Base-by-base conservation (phyloP, 2,113 vertebrate genomes). In the Festucalex cinctus region DNA sequence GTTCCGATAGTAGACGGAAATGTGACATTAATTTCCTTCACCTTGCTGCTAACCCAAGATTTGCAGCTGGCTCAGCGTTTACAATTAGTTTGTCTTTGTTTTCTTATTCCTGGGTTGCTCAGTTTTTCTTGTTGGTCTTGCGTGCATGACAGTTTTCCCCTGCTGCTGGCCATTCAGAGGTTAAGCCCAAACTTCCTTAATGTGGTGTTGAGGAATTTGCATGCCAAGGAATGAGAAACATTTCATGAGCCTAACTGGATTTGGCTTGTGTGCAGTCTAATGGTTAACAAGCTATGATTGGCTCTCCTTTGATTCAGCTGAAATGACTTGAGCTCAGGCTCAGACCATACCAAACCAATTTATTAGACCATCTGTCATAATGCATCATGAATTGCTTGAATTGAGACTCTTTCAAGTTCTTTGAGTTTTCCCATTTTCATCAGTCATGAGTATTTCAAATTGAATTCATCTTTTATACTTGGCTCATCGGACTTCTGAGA, bases 171-270 rank as follows among this genome's bases (percentile, higher is more conserved):
- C 63, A 68, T 53, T 60, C 58, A 49, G 63, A 75, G 76, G 73
- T 74, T 76, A 83, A 81, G 64, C 65, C 69, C 16, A 49, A 77
- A 78, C 83, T 66, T 82, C 69, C 77, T 76, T 65, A 68, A 83
- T 74, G 69, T 68, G 70, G 53, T 57, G 72, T 68, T 68, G 62
- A 56, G 53, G 76, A 87, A 86, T 81, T 79, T 76, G 66, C 74
- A 82, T 80, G 57, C 64, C 32, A 16, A 73, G 79, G 77, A 88
- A 87, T 88, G 83, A 74, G 68, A 77, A 81, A 70, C 79, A 77
- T 85, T 58, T 76, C 75, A 78, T 81, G 60, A 85, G 66, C 56
- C 68, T 83, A 86, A 87, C 71, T 76, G 75, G 81, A 79, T 57
- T 58, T 80, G 86, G 83, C 85, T 80, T 63, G 72, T 73, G 68